Percentiles rank a stretch among this genome's conserved stretches.
Conservation (phyloP, 2,888 invertebrate species). For the Platycheirus rosarum region DNA sequence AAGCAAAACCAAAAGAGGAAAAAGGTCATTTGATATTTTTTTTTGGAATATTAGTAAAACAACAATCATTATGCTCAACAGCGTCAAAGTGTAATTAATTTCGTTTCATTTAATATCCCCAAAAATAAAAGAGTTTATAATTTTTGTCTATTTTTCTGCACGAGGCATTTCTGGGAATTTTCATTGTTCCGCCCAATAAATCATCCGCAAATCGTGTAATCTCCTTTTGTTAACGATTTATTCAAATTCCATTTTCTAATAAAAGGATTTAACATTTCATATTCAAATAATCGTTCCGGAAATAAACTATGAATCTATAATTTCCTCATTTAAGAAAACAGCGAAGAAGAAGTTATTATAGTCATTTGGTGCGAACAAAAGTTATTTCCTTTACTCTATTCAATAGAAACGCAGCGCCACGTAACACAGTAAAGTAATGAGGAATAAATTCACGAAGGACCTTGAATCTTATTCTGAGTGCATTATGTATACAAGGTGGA, state of each 20-base stretch:
- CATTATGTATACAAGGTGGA: too few species aligned
- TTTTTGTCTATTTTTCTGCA: too few species aligned
- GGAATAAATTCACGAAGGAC: too few species aligned
- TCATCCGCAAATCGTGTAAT: constrained; percentile 61
- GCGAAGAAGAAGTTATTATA: constrained; percentile 49
- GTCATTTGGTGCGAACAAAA: constrained; percentile 59
- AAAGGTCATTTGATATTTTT: too few species aligned
- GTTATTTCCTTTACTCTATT: constrained; percentile 48
- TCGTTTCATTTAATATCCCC: background rate
- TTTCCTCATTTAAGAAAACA: constrained; percentile 61
- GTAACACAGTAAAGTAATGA: constrained; percentile 9
- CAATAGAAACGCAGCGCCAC: constrained; percentile 9
- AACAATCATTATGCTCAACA: background rate
- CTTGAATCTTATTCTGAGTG: too few species aligned
- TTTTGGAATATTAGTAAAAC: too few species aligned
- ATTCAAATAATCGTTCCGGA: constrained; percentile 66
- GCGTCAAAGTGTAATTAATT: constrained; percentile 5
- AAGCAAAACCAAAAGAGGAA: too few species aligned
- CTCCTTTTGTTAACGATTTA: constrained; percentile 62
- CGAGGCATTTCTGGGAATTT: constrained; percentile 14
- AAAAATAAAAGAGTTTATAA: constrained; percentile 2
- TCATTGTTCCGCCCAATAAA: constrained; percentile 35
- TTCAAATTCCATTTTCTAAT: constrained; percentile 69
- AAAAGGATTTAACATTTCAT: constrained; percentile 58
- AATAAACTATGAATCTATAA: constrained; percentile 69